Evolutionary conservation across 1,140 invertebrate genomes (phyloP).

Genomic region (Drosophila pectinifera): DNA sequence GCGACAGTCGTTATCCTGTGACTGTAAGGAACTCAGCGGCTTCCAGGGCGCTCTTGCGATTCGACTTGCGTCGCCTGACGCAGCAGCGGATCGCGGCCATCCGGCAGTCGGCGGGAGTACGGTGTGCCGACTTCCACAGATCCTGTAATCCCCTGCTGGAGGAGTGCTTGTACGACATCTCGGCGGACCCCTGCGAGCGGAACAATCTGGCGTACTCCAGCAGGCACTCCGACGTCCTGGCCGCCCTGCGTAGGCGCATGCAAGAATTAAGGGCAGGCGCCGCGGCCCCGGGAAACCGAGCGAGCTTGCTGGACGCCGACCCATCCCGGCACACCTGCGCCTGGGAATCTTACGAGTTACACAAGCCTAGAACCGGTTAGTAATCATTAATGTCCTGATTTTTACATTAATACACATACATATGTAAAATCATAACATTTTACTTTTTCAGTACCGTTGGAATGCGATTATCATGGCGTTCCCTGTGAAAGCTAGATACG

Average conservation of each 20-base stretch:
- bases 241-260: conserved; percentile 45
- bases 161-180: conserved; percentile 91
- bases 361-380: conserved; percentile 35
- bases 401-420: neutral
- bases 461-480: conserved; percentile 48
- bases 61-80: conserved; percentile 49
- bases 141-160: conserved; percentile 85
- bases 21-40: conserved; percentile 85
- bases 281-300: conserved; percentile 33
- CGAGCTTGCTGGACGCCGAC: conserved; percentile 31
- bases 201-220: conserved; percentile 87
- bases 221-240: conserved; percentile 43
- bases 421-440: neutral
- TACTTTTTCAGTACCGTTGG: conserved; percentile 32
- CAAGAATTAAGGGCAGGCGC: conserved; percentile 45
- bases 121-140: conserved; percentile 60
- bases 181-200: conserved; percentile 91
- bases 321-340: conserved; percentile 63
- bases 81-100: conserved; percentile 79
- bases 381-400: neutral
- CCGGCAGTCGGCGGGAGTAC: conserved; percentile 85
- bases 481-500: conserved; percentile 42
- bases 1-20: conserved; percentile 84
- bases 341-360: conserved; percentile 58
- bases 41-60: conserved; percentile 48